Percentiles rank a stretch among this genome's conserved stretches.
phyloP scores from a whole-genome alignment of 2,888 invertebrate species.

The Stenoptilia bipunctidactyla region DNA sequence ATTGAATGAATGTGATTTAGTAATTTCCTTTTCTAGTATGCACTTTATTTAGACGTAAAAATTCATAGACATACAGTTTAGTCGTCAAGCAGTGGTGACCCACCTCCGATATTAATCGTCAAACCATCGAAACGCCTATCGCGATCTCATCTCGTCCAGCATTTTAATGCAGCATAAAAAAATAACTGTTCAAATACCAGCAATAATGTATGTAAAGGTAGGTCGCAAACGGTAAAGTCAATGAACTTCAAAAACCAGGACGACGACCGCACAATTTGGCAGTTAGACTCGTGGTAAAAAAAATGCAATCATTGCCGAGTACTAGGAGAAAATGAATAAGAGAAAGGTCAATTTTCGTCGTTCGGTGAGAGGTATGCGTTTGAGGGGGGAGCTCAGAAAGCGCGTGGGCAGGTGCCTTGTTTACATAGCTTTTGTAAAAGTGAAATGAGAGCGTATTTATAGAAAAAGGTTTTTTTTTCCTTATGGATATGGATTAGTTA shows the following conservation, averaged over 20 bases:
- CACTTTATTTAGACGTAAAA: too few relatives aligned
- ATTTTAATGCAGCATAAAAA: conserved; percentile 56
- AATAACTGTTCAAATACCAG: conserved; percentile 56
- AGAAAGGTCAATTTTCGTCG: conserved; percentile 46
- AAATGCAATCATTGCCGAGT: conserved; percentile 31
- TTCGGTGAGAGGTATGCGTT: conserved; percentile 2
- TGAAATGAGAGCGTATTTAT: too few relatives aligned
- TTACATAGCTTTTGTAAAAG: too few relatives aligned
- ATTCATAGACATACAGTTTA: too few relatives aligned
- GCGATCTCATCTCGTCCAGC: conserved; percentile 34
- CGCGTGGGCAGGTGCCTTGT: neutral
- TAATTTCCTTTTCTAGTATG: too few relatives aligned
- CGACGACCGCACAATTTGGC: conserved; percentile 44
- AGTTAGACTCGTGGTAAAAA: conserved; percentile 48
- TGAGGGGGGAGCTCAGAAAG: neutral
- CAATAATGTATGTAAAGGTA: conserved; percentile 54
- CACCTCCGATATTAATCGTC: conserved; percentile 24
- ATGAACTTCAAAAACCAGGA: conserved; percentile 46
- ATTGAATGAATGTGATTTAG: too few relatives aligned
- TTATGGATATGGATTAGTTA: too few relatives aligned
- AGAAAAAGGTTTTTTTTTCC: too few relatives aligned
- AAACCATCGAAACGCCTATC: conserved; percentile 34
- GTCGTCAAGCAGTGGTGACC: conserved; percentile 22
- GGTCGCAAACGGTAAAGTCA: conserved; percentile 64
- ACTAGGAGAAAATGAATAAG: conserved; percentile 56